phyloP scores from a whole-genome alignment of 2,797 vertebrate genomes.

The Champsocephalus esox region DNA sequence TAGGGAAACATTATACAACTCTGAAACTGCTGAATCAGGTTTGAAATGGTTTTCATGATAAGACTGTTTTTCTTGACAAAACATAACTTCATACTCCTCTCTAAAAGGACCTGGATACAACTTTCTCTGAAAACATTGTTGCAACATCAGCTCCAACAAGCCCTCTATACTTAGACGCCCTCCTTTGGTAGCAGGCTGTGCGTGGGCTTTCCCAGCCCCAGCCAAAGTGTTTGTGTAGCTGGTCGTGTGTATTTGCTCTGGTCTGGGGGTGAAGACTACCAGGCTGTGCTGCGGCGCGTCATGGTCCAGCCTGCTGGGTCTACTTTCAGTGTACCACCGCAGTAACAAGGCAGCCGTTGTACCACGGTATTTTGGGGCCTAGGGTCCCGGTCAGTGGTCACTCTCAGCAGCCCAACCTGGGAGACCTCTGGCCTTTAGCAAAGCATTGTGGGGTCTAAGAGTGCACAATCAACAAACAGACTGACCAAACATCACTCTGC shows the following conservation, averaged over 20 bases:
- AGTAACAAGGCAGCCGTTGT: conserved; percentile 74
- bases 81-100: conserved; percentile 29
- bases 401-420: conserved; percentile 66
- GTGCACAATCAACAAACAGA: conserved; percentile 70
- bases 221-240: conserved; percentile 80
- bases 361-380: conserved; percentile 68
- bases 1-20: neutral
- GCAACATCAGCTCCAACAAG: conserved; percentile 65
- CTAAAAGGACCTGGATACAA: conserved; percentile 43
- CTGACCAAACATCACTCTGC: conserved; percentile 70
- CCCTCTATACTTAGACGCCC: conserved; percentile 66
- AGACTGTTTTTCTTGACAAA: conserved; percentile 18
- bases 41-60: neutral
- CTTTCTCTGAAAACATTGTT: conserved; percentile 60
- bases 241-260: conserved; percentile 79
- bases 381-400: conserved; percentile 63
- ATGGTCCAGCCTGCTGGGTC: conserved; percentile 57
- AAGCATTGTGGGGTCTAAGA: conserved; percentile 57
- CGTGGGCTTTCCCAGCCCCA: conserved; percentile 64
- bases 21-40: neutral
- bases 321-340: conserved; percentile 62
- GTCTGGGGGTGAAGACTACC: conserved; percentile 74
- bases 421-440: conserved; percentile 69
- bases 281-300: conserved; percentile 64
- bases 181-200: conserved; percentile 54